Percentiles rank a stretch among this genome's conserved stretches.
Conservation (phyloP, 2,888 invertebrate genomes). For the Brassicogethes aeneus region DNA sequence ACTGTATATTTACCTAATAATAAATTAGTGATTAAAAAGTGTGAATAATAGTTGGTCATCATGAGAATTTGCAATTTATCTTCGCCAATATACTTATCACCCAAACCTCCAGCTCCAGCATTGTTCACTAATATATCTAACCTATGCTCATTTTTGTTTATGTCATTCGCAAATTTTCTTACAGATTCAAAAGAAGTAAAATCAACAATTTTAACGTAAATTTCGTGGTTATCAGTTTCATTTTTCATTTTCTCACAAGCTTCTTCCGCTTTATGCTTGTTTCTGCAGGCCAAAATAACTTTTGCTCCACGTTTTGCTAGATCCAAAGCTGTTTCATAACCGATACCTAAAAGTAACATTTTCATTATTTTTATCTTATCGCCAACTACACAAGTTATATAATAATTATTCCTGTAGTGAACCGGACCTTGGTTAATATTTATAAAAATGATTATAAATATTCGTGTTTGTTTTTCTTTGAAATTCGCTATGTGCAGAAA, state of each 20-base stretch:
- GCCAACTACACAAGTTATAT: too few species aligned
- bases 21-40: conserved; percentile 59
- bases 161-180: conserved; percentile 50
- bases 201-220: conserved; percentile 41
- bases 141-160: conserved; percentile 44
- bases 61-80: conserved; percentile 57
- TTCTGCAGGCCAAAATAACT: conserved; percentile 47
- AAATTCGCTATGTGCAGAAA: too few species aligned
- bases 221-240: conserved; percentile 32
- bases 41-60: conserved; percentile 63
- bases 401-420: too few species aligned
- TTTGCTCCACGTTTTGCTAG: conserved; percentile 44
- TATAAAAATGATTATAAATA: too few species aligned
- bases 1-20: conserved; percentile 45
- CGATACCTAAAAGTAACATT: conserved; percentile 39
- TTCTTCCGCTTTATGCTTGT: conserved; percentile 23
- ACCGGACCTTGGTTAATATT: too few species aligned
- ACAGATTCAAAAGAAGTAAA: conserved; percentile 47
- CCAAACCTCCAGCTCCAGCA: conserved; percentile 48
- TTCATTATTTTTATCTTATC: neutral
- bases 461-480: too few species aligned
- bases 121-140: conserved; percentile 58
- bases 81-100: conserved; percentile 42
- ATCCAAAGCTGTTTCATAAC: conserved; percentile 37
- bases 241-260: conserved; percentile 28